Base-by-base conservation (phyloP, 2,113 vertebrate species). In the Desmodus rotundus region DNA sequence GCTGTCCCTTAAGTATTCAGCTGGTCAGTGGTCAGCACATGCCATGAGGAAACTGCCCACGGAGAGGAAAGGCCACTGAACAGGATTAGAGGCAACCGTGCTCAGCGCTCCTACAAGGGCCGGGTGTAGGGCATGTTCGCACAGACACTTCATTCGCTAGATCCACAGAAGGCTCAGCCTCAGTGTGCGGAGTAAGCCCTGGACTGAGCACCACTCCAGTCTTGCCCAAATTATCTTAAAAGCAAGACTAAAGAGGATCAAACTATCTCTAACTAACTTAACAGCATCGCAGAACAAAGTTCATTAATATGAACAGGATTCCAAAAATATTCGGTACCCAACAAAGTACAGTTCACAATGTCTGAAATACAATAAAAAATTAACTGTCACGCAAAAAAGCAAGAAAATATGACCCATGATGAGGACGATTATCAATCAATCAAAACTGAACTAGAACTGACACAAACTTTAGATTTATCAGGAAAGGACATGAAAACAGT, bases 381-480 rank as follows among this genome's bases (percentile, higher is more conserved):
- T 68, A 78, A 77, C 36, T 63, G 17, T 28, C 33, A 47, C 33
- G 4, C 43, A 93, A 74, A 93, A 12, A 56, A 61, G 15, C 15
- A 76, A 36, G 28, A 76, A 74, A 89, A 70, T 20, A 84, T 17
- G 56, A 85, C 56, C 38, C 24, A 76, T 36, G 80, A 72, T 63
- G 78, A 93, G 31, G 28, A 68, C 2, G 43, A 78, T 77, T 72
- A 92, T 86, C 20, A 77, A 58, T 80, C 45, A 52, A 43, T 74
- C 84, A 82, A 82, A 82, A 72, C 38, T 26, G 56, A 81, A 47
- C 13, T 31, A 74, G 52, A 92, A 78, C 16, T 54, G 56, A 90
- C 43, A 80, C 14, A 86, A 38, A 90, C 72, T 56, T 90, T 87
- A 56, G n/a, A 50, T 94, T 91, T 76, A 90, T 83, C 54, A 94